Conservation (phyloP, 1,140 invertebrate genomes). For the Aphis gossypii region DNA sequence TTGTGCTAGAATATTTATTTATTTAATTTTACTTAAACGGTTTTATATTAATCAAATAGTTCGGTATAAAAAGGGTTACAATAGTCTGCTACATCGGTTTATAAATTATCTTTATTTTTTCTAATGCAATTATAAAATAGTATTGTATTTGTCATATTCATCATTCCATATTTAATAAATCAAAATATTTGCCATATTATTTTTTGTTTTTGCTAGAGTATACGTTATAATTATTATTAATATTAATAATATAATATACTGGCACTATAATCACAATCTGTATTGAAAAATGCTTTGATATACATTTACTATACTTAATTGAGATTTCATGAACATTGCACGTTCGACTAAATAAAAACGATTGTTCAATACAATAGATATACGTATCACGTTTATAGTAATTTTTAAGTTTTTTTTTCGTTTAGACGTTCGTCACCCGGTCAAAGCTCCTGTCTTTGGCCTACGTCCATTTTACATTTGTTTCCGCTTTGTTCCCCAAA, state of each 20-base stretch:
- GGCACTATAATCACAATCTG: not conserved
- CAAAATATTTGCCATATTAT: not conserved
- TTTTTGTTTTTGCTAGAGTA: not conserved
- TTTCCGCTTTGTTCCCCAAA: not conserved
- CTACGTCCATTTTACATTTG: constrained; percentile 16
- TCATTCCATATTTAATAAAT: not conserved
- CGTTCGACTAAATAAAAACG: not conserved
- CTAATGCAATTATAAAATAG: not conserved
- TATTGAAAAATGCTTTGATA: not conserved
- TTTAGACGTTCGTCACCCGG: not conserved
- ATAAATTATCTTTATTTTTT: not conserved
- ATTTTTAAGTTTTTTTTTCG: not conserved
- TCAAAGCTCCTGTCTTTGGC: not conserved
- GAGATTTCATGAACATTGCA: not conserved
- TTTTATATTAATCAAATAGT: not conserved
- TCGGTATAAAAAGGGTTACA: not conserved
- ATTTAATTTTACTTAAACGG: not conserved
- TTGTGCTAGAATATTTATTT: not conserved
- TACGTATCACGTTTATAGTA: not conserved
- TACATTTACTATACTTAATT: not conserved
- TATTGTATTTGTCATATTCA: not conserved
- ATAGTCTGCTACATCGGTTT: not conserved
- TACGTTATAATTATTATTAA: too few species aligned
- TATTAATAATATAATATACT: not conserved
- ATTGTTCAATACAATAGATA: not conserved